A percentile compares a stretch with the other conserved stretches of the same genome.
phyloP scores from a whole-genome alignment of 2,113 vertebrate species.

The Corythaeola cristata region DNA sequence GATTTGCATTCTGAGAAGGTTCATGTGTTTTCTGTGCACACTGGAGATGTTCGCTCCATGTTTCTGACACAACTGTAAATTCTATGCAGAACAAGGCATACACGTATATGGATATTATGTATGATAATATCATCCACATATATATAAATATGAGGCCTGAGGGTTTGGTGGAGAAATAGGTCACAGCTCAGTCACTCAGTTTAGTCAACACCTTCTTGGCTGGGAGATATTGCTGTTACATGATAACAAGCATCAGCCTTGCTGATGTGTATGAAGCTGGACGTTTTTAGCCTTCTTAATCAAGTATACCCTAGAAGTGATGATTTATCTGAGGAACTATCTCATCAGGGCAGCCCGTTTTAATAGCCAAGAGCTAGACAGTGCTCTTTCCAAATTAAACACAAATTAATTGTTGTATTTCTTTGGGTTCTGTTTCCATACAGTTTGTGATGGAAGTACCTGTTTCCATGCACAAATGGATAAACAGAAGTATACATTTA shows the following conservation, averaged over 20 bases:
- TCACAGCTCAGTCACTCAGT: background rate
- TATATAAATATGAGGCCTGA: background rate
- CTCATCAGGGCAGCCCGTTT: background rate
- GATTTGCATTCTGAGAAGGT: background rate
- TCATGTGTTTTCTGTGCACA: background rate
- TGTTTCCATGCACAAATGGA: background rate
- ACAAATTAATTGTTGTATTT: background rate
- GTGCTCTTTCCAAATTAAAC: background rate
- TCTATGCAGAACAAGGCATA: background rate
- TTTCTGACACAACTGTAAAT: background rate
- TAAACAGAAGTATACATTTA: background rate
- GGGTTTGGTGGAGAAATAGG: background rate
- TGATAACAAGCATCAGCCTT: background rate
- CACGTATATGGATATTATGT: no score
- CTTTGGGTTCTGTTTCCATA: background rate
- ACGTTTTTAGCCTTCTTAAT: background rate
- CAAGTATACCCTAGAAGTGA: background rate
- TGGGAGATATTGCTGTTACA: background rate
- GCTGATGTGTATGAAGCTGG: background rate
- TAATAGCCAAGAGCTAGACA: background rate
- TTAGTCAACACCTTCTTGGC: background rate
- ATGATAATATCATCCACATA: no score
- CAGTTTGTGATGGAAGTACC: background rate
- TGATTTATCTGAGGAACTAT: background rate
- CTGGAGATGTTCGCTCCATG: background rate